Conservation (phyloP, 30 jellyfish, hydroid and myxozoan species). For the Aurelia coerulea region DNA sequence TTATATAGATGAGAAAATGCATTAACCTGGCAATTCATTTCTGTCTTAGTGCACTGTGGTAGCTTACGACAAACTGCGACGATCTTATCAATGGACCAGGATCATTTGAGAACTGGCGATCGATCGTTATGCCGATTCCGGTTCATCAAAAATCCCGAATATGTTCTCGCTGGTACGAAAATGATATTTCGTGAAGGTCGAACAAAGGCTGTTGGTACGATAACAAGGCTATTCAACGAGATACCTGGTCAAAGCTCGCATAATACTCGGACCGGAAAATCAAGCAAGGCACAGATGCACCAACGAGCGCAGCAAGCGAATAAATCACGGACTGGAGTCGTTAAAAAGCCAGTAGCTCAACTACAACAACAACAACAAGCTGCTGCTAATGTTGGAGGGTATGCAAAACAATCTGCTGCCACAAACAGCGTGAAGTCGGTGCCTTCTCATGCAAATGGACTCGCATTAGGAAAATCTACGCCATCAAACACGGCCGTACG, state of each 20-base stretch:
- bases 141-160: constrained; percentile 94
- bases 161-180: constrained; percentile 79
- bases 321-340: constrained; percentile 28
- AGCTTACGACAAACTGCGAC: constrained; percentile 97
- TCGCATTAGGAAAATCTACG: constrained; percentile 8
- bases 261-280: constrained; percentile 83
- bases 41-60: constrained; percentile 88
- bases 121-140: constrained; percentile 93
- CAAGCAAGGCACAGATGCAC: constrained; percentile 94
- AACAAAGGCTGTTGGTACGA: constrained; percentile 98
- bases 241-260: constrained; percentile 88
- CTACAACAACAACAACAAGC: constrained; percentile 8
- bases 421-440: neutral
- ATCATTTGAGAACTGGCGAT: constrained; percentile 93
- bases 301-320: constrained; percentile 86
- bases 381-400: neutral
- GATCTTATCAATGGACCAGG: constrained; percentile 87
- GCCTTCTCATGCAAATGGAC: constrained; percentile 16
- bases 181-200: constrained; percentile 99
- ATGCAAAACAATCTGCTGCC: constrained; percentile 1
- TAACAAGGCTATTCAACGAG: constrained; percentile 72
- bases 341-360: constrained; percentile 22
- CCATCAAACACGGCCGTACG: constrained; percentile 16
- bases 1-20: too few species aligned
- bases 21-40: neutral